These are phyloP conservation scores for Cheilosia impressa DNA, from an alignment of 2,888 invertebrate species.

Conservation along the genomic window DNA sequence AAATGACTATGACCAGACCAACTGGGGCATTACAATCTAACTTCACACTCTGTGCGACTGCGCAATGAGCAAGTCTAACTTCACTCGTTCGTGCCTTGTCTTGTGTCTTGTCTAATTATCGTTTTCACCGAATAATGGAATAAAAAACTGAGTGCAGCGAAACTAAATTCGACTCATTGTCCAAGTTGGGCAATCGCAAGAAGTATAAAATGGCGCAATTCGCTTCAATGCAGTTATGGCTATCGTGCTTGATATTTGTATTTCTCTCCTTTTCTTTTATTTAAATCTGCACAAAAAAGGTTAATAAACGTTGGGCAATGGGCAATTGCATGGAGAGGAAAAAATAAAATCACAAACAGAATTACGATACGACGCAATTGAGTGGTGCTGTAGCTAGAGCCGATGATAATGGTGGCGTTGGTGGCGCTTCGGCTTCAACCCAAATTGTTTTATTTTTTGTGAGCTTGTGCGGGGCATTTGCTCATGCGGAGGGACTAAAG, in stretches of 20 bases:
- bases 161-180: slow-evolving; percentile 65
- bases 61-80: slow-evolving; percentile 63
- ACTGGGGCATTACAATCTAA: slow-evolving; percentile 23
- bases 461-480: slow-evolving; percentile 24
- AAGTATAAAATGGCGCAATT: slow-evolving; percentile 56
- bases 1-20: slow-evolving; percentile 16
- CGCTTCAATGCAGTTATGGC: slow-evolving; percentile 38
- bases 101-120: slow-evolving; percentile 68
- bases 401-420: background rate
- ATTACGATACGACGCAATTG: slow-evolving; percentile 44
- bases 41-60: slow-evolving; percentile 55
- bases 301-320: slow-evolving; percentile 59
- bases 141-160: slow-evolving; percentile 44
- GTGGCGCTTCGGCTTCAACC: slow-evolving; percentile 66
- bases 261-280: slow-evolving; percentile 52
- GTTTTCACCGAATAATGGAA: slow-evolving; percentile 57
- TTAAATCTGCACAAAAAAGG: slow-evolving; percentile 60
- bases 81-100: slow-evolving; percentile 68
- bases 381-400: background rate
- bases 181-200: slow-evolving; percentile 65
- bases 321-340: slow-evolving; percentile 5
- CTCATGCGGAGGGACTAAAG: slow-evolving; percentile 32
- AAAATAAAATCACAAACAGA: slow-evolving; percentile 26
- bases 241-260: background rate
- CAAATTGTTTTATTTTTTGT: slow-evolving; percentile 36